Base-by-base conservation (phyloP, 2,113 vertebrate genomes). In the Cheilinus undulatus region DNA sequence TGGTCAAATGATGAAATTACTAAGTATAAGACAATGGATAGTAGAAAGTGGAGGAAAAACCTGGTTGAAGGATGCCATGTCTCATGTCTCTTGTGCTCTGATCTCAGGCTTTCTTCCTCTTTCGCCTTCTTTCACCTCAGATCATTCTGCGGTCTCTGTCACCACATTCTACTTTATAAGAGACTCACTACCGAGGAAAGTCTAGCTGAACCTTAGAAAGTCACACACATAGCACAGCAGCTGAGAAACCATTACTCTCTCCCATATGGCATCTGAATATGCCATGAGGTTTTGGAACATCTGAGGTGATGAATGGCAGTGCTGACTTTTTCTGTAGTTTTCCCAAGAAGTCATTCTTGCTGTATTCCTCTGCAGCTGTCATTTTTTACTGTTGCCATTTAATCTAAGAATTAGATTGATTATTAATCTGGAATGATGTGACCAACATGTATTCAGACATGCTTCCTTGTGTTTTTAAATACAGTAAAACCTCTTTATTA, bases 281-380 rank as follows among this genome's bases (percentile, higher is more conserved):
- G 59, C 52, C 28, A 23, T 36, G 51, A 77, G 69, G 17, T 50
- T 49, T 28, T 63, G 68, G 68, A 64, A 49, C 54, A 53, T 52
- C 61, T 46, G 46, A 27, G 50, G 26, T 51, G 49, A 69, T 66
- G 62, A 68, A 75, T 58, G 32, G 45, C 4, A 60, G 1, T 10
- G 23, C 64, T 32, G 60, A 10, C 23, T 40, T 54, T 74, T 61
- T 11, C 24, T 51, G 30, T 17, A n/a, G 11, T 38, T 61, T 58
- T 78, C 72, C 56, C 52, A 52, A 60, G n/a, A 9, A 52, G 19
- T 70, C 3, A 69, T 67, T n/a, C 4, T 30, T 30, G 28, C 28
- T 30, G 28, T 30, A 30, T 81, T 48, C 5, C 69, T 6, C 17
- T 38, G 0, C 66, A 53, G 67, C 40, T 46, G 11, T 9, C 23